Percentiles rank a stretch among this genome's conserved stretches.
phyloP scores from a whole-genome alignment of 2,797 vertebrate species.

The Mus caroli region DNA sequence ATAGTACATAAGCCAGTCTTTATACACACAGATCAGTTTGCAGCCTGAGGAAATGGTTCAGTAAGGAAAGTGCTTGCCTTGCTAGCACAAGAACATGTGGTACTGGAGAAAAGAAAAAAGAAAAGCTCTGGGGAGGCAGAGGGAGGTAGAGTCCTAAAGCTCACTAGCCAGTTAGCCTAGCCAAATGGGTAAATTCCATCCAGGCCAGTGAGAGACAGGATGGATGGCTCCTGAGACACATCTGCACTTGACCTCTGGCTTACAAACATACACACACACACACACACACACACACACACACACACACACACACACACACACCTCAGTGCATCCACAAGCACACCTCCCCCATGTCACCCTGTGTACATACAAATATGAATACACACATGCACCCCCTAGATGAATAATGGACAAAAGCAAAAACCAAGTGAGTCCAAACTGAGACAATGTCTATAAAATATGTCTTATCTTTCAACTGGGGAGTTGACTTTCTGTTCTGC shows the following conservation, averaged over 20 bases:
- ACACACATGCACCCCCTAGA: background rate
- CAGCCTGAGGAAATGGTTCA: background rate
- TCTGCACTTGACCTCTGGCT: background rate
- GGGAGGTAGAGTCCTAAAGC: too few species aligned
- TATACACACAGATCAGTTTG: background rate
- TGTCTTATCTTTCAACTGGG: background rate
- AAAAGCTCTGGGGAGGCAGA: background rate
- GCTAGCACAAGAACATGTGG: background rate
- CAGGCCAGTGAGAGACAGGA: background rate
- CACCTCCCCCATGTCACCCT: background rate
- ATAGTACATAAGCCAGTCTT: background rate
- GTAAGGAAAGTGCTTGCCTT: background rate
- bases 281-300: background rate
- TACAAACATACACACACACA: background rate
- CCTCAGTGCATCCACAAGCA: background rate
- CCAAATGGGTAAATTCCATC: background rate
- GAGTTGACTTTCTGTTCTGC: background rate
- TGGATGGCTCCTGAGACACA: background rate
- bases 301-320: background rate
- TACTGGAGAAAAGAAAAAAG: background rate
- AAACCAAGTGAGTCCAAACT: background rate
- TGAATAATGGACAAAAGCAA: background rate
- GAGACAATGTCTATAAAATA: background rate
- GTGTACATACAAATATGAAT: background rate
- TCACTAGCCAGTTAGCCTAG: too few species aligned